Percentiles rank a stretch among this genome's conserved stretches.
Conservation (phyloP, 2,113 vertebrate genomes). For the Todiramphus saurophagus region DNA sequence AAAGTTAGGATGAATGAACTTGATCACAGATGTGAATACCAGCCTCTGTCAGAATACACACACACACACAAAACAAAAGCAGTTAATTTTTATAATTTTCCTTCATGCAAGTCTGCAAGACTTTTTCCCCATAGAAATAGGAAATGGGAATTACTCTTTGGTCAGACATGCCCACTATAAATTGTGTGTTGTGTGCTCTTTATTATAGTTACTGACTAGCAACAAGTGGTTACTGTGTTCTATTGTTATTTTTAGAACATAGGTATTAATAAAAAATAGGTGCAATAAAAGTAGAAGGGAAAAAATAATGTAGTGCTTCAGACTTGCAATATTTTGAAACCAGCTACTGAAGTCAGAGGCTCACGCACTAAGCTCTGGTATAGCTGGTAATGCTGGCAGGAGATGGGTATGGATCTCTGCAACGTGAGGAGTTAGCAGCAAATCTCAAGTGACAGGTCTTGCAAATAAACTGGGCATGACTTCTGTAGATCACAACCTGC, state of each 20-base stretch:
- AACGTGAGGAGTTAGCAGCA: neutral
- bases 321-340: neutral
- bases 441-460: neutral
- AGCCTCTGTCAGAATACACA: neutral
- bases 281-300: neutral
- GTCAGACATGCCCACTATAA: neutral
- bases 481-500: neutral
- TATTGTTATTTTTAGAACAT: neutral
- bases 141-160: constrained; percentile 16
- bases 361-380: neutral
- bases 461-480: neutral
- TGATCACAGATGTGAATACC: neutral
- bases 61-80: too few species aligned
- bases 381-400: neutral
- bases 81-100: neutral
- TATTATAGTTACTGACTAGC: neutral
- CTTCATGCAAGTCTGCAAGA: neutral
- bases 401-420: neutral
- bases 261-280: neutral
- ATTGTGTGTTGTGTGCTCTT: neutral
- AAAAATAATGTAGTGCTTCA: neutral
- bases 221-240: constrained; percentile 1
- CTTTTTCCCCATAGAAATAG: neutral
- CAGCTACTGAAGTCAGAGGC: neutral
- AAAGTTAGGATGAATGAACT: neutral